Evolutionary conservation across 2,888 invertebrate genomes (phyloP).

Genomic region (Pterobdella sp.): DNA sequence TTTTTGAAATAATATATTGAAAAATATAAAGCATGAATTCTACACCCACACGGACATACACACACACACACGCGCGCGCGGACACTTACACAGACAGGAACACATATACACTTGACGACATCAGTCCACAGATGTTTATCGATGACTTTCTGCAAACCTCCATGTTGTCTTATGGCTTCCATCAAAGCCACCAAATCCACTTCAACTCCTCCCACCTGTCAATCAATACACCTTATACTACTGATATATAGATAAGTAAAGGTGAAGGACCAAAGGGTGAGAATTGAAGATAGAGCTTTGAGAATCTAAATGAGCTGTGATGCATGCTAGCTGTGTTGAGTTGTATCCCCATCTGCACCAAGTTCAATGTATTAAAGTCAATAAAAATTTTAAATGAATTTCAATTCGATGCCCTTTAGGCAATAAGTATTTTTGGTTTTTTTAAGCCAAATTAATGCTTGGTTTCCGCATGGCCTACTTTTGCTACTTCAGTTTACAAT

Average conservation of each 20-base stretch:
- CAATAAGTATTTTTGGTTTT: too few species aligned
- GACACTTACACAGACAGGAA: conserved; percentile 61
- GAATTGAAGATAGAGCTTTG: conserved; percentile 68
- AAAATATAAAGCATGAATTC: too few species aligned
- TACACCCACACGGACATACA: conserved; percentile 4
- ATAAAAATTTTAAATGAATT: too few species aligned
- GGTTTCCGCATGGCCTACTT: too few species aligned
- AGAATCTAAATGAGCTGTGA: conserved; percentile 69
- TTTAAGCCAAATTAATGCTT: too few species aligned
- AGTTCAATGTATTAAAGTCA: background rate
- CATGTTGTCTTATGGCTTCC: conserved; percentile 72
- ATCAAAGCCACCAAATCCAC: conserved; percentile 77
- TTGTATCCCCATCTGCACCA: conserved; percentile 71
- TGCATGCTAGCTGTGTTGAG: conserved; percentile 73
- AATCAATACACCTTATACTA: background rate
- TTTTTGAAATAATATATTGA: too few species aligned
- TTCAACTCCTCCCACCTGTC: conserved; percentile 76
- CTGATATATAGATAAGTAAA: background rate
- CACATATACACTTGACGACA: conserved; percentile 79
- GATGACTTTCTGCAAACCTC: conserved; percentile 74
- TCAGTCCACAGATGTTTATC: conserved; percentile 79
- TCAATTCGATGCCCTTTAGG: too few species aligned
- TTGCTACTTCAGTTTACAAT: too few species aligned
- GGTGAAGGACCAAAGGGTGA: conserved; percentile 65
- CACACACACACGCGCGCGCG: background rate